A percentile compares a stretch with the other conserved stretches of the same genome.
Evolutionary conservation across 2,888 invertebrate species (phyloP).

Genomic region (Yponomeuta malinellus): DNA sequence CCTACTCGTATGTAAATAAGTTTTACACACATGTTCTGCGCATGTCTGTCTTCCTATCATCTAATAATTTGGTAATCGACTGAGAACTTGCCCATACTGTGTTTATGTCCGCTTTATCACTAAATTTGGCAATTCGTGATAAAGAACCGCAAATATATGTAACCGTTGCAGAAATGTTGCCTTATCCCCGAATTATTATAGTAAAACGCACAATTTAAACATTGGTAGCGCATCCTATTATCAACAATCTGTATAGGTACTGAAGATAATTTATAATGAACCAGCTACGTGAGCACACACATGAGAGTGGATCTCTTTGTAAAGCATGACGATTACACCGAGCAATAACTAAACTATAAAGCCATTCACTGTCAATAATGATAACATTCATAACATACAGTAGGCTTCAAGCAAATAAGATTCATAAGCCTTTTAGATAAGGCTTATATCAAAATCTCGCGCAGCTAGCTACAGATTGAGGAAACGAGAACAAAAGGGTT

Average conservation of each 20-base stretch:
- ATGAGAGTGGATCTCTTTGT: conserved; percentile 21
- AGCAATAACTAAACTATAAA: conserved; percentile 23
- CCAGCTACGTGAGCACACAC: conserved; percentile 6
- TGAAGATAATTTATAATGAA: neutral
- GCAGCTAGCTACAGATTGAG: too few relatives aligned
- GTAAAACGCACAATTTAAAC: neutral
- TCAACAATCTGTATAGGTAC: neutral
- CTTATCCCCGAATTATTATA: too few relatives aligned
- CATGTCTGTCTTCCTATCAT: too few relatives aligned
- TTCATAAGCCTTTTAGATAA: conserved; percentile 37
- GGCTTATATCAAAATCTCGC: conserved; percentile 28
- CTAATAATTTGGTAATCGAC: too few relatives aligned
- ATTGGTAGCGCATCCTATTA: neutral
- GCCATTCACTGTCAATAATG: conserved; percentile 34
- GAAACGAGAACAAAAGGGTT: too few relatives aligned
- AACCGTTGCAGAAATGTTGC: too few relatives aligned
- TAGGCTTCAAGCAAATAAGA: conserved; percentile 31
- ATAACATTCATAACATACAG: conserved; percentile 30
- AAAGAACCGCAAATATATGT: too few relatives aligned
- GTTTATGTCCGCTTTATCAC: too few relatives aligned
- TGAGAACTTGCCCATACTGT: too few relatives aligned
- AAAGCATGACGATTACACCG: neutral
- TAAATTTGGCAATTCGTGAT: too few relatives aligned
- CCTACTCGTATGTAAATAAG: too few relatives aligned
- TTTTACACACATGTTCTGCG: too few relatives aligned